These are phyloP conservation scores for Harpegnathos saltator DNA, from an alignment of 1,140 invertebrate genomes.

Conservation along the genomic window DNA sequence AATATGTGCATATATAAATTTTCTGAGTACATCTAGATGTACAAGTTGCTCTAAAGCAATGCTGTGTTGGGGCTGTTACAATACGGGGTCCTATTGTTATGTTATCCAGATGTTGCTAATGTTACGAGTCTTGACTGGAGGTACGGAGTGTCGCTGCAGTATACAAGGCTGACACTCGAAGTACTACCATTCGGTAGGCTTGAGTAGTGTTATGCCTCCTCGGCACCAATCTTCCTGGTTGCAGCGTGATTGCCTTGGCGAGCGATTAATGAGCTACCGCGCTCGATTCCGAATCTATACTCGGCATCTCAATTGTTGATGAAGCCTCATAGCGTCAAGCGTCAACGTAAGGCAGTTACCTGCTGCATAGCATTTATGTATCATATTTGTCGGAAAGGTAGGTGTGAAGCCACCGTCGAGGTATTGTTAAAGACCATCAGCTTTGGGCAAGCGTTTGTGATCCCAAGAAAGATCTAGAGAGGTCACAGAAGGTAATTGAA, in stretches of 20 bases:
- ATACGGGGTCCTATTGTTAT: conserved; percentile 79
- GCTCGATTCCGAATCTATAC: conserved; percentile 82
- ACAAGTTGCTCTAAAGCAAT: conserved; percentile 71
- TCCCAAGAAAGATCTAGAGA: no score
- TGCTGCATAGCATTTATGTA: conserved; percentile 86
- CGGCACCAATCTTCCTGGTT: conserved; percentile 80
- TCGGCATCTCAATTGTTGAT: conserved; percentile 84
- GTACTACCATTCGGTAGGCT: conserved; percentile 84
- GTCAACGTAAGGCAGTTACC: conserved; percentile 83
- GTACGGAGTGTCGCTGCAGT: conserved; percentile 79
- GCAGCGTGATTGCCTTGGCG: conserved; percentile 81
- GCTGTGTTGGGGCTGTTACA: conserved; percentile 76
- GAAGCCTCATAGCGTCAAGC: conserved; percentile 83
- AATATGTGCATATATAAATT: conserved; percentile 58
- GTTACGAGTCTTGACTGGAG: conserved; percentile 80
- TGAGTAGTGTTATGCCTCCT: conserved; percentile 84
- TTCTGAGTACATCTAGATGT: conserved; percentile 65
- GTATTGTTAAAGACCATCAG: no score
- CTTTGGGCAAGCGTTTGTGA: no score
- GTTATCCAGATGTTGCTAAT: conserved; percentile 84
- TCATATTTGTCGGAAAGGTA: conserved; percentile 85
- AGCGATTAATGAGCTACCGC: conserved; percentile 83
- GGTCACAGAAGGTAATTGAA: no score
- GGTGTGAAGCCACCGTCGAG: conserved; percentile 24
- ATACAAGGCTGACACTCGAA: conserved; percentile 84